Evolutionary conservation across 2,797 vertebrate species (phyloP).

Genomic region (Enteromius fasciolatus): DNA sequence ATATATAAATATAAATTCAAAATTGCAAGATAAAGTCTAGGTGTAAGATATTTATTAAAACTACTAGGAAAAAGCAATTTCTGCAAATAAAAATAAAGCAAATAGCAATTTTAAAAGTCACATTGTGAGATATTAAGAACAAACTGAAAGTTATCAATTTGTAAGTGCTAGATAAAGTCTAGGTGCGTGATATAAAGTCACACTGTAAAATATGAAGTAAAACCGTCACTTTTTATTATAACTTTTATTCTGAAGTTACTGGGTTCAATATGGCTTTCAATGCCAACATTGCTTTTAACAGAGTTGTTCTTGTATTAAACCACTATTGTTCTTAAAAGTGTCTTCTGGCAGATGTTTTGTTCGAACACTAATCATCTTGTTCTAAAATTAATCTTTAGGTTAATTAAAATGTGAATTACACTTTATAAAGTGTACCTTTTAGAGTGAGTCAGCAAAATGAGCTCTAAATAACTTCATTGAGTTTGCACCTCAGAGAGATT

Average conservation of each 20-base stretch:
- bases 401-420: constrained; percentile 12
- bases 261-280: not conserved
- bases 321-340: not conserved
- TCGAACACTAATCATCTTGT: constrained; percentile 1
- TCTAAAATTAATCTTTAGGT: constrained; percentile 23
- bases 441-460: constrained; percentile 16
- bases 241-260: not conserved
- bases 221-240: not conserved
- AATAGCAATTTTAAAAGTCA: not conserved
- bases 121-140: too few species aligned
- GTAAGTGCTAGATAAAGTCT: not conserved
- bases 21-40: not conserved
- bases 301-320: not conserved
- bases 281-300: not conserved
- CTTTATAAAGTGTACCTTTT: not conserved
- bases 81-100: too few species aligned
- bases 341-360: not conserved
- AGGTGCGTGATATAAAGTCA: not conserved
- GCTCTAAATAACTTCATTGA: constrained; percentile 32
- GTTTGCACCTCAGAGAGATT: constrained; percentile 10
- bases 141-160: not conserved
- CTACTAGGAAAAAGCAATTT: too few species aligned
- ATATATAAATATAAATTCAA: not conserved
- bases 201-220: not conserved
- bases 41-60: not conserved